Base-by-base conservation (phyloP, 2,113 vertebrate genomes). In the Prolemur simus region DNA sequence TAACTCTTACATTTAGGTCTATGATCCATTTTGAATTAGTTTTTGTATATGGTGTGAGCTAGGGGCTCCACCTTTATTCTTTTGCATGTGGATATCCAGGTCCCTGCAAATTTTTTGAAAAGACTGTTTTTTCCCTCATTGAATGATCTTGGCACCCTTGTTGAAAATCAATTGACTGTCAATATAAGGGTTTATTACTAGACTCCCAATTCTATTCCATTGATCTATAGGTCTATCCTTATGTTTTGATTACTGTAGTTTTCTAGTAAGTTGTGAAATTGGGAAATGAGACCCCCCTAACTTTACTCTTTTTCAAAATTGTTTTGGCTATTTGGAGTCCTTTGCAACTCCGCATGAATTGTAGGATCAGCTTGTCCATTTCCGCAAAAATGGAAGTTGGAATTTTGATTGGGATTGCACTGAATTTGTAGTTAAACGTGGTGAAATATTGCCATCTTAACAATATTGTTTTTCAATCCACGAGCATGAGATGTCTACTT, bases 321-420 rank as follows among this genome's bases (percentile, higher is more conserved):
- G n/a, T 90, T 92, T 96, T 47, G 58, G 71, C 21, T 58, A 20
- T 47, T 56, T 56, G 47, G 8, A 20, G 23, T 74, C 37, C 56
- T 86, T 76, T 92, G 85, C 5, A 82, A 77, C 27, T 76, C 29
- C 29, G 4, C 47, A 5, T 87, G 74, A 96, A 73, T 96, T 89
- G 92, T 86, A 81, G n/a, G 42, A 85, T 85, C 15, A 45, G 34
- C 18, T 60, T 84, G 76, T 85, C n/a, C 42, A 37, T 97, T 92
- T 80, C 77, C 91, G 81, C 21, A 91, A 78, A 91, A 93, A 69
- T 71, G 17, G 82, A 77, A 95, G 29, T 93, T 95, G 76, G 49
- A 81, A 56, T 87, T 87, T 90, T 93, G 29, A 74, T 68, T 85
- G 91, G 34, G 8, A 63, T 63, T 96, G 4, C 34, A 82, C 39